Percentiles rank a stretch among this genome's conserved stretches.
phyloP scores from a whole-genome alignment of 2,888 invertebrate species.

The Trachelus tabidus region DNA sequence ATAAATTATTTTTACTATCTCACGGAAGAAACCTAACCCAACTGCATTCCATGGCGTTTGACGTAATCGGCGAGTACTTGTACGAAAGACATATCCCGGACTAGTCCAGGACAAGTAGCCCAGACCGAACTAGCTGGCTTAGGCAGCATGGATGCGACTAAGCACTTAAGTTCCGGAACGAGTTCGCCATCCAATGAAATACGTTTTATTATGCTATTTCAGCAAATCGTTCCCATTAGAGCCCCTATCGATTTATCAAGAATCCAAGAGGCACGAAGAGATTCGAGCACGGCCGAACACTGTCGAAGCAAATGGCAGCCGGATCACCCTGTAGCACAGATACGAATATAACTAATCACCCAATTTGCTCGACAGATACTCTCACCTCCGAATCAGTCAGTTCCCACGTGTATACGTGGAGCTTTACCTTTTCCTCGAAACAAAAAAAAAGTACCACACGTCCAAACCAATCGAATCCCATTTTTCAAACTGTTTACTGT shows the following conservation, averaged over 20 bases:
- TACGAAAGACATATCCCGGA: neutral
- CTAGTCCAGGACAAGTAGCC: neutral
- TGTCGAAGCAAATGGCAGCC: neutral
- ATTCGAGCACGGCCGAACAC: neutral
- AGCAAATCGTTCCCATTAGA: slow-evolving; percentile 43
- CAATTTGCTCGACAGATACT: slow-evolving; percentile 49
- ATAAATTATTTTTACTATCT: neutral
- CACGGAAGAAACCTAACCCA: neutral
- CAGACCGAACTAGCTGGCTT: neutral
- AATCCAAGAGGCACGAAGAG: slow-evolving; percentile 10
- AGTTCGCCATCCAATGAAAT: slow-evolving; percentile 37
- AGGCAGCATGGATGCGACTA: neutral
- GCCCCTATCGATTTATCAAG: slow-evolving; percentile 42
- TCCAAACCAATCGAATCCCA: slow-evolving; percentile 39
- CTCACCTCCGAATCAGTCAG: slow-evolving; percentile 15
- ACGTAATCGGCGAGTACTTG: neutral
- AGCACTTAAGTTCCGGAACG: slow-evolving; percentile 23
- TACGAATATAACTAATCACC: slow-evolving; percentile 51
- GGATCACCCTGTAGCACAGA: slow-evolving; percentile 20
- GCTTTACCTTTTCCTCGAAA: neutral
- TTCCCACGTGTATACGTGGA: neutral
- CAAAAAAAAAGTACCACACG: slow-evolving; percentile 32
- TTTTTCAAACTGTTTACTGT: slow-evolving; percentile 33
- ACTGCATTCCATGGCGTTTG: neutral
- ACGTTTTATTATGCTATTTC: slow-evolving; percentile 47